A percentile compares a stretch with the other conserved stretches of the same genome.
phyloP scores from a whole-genome alignment of 2,888 invertebrate genomes.

The Tryphoninae sp. region DNA sequence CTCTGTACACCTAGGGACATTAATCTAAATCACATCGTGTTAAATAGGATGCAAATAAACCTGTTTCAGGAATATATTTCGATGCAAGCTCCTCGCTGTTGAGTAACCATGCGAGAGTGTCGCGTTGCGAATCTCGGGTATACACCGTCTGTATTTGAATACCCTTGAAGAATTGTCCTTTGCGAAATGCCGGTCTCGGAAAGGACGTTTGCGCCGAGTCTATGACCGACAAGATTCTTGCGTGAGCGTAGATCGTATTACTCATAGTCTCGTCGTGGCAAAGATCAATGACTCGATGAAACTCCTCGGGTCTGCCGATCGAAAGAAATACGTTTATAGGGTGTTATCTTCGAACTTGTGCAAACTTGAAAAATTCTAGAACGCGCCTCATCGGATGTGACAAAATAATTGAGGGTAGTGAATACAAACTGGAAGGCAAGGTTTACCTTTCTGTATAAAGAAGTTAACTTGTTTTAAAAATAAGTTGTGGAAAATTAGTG shows the following conservation, averaged over 20 bases:
- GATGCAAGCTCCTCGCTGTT: conserved; percentile 68
- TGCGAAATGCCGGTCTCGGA: conserved; percentile 82
- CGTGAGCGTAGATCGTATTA: conserved; percentile 83
- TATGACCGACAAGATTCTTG: conserved; percentile 81
- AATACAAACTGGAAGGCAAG: neutral
- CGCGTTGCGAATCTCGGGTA: conserved; percentile 64
- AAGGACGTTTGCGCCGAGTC: conserved; percentile 82
- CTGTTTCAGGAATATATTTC: conserved; percentile 70
- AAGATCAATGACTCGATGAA: conserved; percentile 82
- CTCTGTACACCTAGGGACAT: too few species aligned
- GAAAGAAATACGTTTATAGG: neutral
- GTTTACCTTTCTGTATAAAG: neutral
- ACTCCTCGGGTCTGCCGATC: conserved; percentile 68
- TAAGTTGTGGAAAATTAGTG: too few species aligned
- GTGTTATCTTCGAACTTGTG: neutral
- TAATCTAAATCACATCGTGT: too few species aligned
- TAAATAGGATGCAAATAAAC: conserved; percentile 17
- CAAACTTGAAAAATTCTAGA: neutral
- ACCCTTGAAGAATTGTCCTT: conserved; percentile 82
- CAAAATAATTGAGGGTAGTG: neutral
- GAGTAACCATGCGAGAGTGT: conserved; percentile 69
- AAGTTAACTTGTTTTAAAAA: too few species aligned
- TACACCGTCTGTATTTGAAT: conserved; percentile 75
- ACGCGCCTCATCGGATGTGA: conserved; percentile 67
- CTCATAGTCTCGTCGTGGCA: conserved; percentile 83